Percentiles rank a stretch among this genome's conserved stretches.
These are phyloP conservation scores for Drosophila prosaltans DNA, from an alignment of 1,140 invertebrate species.

Conservation along the genomic window DNA sequence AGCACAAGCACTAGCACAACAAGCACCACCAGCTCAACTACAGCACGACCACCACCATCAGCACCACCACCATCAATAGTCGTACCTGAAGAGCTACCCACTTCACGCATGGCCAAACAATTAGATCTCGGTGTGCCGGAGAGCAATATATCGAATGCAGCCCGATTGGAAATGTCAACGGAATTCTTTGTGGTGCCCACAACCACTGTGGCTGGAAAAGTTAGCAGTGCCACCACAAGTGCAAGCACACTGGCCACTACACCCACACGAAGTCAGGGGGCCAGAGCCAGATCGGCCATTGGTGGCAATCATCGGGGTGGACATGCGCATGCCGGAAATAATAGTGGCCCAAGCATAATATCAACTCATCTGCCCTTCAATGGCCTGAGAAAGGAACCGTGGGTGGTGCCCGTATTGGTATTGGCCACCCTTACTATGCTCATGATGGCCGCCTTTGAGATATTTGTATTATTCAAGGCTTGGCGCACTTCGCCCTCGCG, in stretches of 20 bases:
- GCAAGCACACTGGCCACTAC: constrained; percentile 28
- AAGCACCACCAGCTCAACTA: constrained; percentile 26
- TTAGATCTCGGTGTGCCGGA: constrained; percentile 63
- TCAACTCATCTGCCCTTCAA: constrained; percentile 69
- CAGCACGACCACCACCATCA: constrained; percentile 25
- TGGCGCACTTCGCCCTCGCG: constrained; percentile 92
- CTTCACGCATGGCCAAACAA: constrained; percentile 59
- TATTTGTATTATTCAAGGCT: constrained; percentile 95
- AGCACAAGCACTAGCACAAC: constrained; percentile 28
- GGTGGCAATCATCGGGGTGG: constrained; percentile 39
- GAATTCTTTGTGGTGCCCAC: constrained; percentile 89
- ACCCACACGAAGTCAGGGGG: constrained; percentile 56
- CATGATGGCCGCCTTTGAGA: constrained; percentile 92
- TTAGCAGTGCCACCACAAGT: constrained; percentile 28
- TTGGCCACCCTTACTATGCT: constrained; percentile 91
- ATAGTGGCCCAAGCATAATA: constrained; percentile 65
- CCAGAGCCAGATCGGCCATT: constrained; percentile 60
- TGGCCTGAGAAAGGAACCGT: constrained; percentile 88
- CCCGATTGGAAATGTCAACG: constrained; percentile 89
- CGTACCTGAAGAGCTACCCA: neutral
- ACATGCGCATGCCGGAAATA: constrained; percentile 12
- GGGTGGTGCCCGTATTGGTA: constrained; percentile 93
- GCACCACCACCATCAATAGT: constrained; percentile 24
- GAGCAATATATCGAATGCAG: constrained; percentile 83
- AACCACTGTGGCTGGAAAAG: constrained; percentile 31